A percentile compares a stretch with the other conserved stretches of the same genome.
phyloP scores from a whole-genome alignment of 1,140 invertebrate species.

The Galleria mellonella region DNA sequence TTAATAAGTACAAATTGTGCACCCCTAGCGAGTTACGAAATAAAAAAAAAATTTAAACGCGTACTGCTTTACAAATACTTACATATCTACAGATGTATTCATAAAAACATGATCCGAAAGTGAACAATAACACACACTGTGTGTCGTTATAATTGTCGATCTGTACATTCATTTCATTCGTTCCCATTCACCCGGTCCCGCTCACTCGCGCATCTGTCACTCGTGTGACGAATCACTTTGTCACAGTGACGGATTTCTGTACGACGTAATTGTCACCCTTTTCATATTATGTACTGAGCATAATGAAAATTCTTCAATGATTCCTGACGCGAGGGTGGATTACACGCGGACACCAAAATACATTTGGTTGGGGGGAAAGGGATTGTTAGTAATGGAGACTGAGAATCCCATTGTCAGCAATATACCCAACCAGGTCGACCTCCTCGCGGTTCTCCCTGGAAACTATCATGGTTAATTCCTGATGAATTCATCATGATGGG shows the following conservation, averaged over 20 bases:
- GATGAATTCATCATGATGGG: too few relatives aligned
- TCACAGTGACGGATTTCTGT: conserved; percentile 61
- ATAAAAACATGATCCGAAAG: background rate
- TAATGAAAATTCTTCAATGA: background rate
- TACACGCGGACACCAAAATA: background rate
- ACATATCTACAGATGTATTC: background rate
- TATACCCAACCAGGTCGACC: too few relatives aligned
- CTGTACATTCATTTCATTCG: conserved; percentile 14
- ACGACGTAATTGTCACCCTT: conserved; percentile 60
- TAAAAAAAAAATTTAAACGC: background rate
- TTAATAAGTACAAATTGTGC: background rate
- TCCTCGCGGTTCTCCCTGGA: too few relatives aligned
- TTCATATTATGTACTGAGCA: conserved; percentile 20
- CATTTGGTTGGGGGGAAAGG: background rate
- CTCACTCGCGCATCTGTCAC: conserved; percentile 47
- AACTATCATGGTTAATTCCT: too few relatives aligned
- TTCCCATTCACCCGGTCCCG: conserved; percentile 10
- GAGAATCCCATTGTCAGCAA: too few relatives aligned
- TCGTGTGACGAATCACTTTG: conserved; percentile 63
- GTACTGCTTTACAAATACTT: too few relatives aligned
- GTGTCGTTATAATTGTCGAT: conserved; percentile 26
- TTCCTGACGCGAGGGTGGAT: too few relatives aligned
- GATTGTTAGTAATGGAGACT: background rate
- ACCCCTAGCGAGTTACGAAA: background rate
- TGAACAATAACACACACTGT: background rate